phyloP scores from a whole-genome alignment of 2,888 invertebrate species.

The Eilema caniola region DNA sequence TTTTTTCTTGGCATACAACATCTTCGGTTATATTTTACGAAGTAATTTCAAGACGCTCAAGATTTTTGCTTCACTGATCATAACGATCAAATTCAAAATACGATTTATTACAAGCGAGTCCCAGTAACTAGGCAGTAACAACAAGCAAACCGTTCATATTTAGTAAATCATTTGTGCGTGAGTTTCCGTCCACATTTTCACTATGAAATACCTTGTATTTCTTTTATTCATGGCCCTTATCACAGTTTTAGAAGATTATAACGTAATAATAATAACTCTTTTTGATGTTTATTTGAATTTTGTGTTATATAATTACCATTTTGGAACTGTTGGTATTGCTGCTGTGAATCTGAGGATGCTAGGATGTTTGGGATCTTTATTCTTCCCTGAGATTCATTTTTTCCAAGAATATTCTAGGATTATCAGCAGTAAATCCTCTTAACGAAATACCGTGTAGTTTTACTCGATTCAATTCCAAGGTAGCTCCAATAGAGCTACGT shows the following conservation, averaged over 20 bases:
- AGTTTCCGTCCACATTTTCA: background rate
- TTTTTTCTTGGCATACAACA: too few species aligned
- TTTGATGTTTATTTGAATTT: background rate
- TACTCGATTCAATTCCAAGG: too few species aligned
- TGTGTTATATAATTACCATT: too few species aligned
- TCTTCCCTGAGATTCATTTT: too few species aligned
- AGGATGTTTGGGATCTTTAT: too few species aligned
- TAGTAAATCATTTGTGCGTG: background rate
- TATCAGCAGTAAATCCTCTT: too few species aligned
- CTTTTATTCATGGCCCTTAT: background rate
- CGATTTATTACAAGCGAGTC: background rate
- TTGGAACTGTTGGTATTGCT: too few species aligned
- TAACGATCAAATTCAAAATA: background rate
- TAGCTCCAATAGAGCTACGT: too few species aligned
- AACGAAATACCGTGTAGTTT: too few species aligned
- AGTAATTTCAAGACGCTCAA: constrained; percentile 1
- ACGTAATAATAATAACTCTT: background rate
- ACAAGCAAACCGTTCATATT: background rate
- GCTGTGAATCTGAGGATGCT: too few species aligned
- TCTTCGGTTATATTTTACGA: background rate
- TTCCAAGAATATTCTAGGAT: too few species aligned
- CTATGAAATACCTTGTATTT: background rate
- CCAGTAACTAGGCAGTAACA: background rate
- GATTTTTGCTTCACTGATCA: constrained; percentile 12
- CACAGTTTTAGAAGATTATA: background rate